Base-by-base conservation (phyloP, 2,113 vertebrate genomes). In the Notiomystis cincta region DNA sequence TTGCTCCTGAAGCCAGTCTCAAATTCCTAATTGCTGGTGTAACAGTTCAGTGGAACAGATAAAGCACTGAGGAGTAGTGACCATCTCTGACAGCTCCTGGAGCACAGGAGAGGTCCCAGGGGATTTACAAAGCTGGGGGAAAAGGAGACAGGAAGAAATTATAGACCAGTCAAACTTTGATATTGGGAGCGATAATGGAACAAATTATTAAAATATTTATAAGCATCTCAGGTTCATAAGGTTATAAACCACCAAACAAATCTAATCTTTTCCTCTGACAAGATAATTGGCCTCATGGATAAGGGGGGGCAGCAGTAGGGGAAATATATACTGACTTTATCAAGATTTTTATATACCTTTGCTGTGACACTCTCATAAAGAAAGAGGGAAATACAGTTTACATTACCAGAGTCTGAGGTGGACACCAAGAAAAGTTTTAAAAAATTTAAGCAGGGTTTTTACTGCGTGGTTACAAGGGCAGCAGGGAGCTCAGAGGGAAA, bases 191-290 rank as follows among this genome's bases (percentile, higher is more conserved):
- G 91, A 95, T 95, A 97, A 96, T 96, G 94, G 95, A 97, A 91
- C 83, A 97, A 97, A 96, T 97, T 90, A 96, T 96, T 97, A 83
- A 97, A 96, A 97, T 97, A 97, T 97, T 97, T 96, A 97, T 96
- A 94, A 97, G 95, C 93, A 89, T 45, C 93, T 87, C 80, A 87
- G 81, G 96, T 97, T 97, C 96, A 96, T 20, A 89, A 97, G 96
- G 96, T 96, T 95, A 95, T 90, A 95, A 97, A 95, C 48, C 91
- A 96, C 87, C 94, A 95, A 97, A 96, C 95, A 95, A 95, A 96
- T 93, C 91, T 87, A 65, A 96, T 96, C 89, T 94, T 95, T 95
- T 50, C 87, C 94, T 93, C 79, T 96, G 95, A 97, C 95, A 97
- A 95, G 96, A 85, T 96, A 96, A 97, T 95, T 96, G 95, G 93